Base-by-base conservation (phyloP, 2,113 vertebrate genomes). In the Stegostoma tigrinum region DNA sequence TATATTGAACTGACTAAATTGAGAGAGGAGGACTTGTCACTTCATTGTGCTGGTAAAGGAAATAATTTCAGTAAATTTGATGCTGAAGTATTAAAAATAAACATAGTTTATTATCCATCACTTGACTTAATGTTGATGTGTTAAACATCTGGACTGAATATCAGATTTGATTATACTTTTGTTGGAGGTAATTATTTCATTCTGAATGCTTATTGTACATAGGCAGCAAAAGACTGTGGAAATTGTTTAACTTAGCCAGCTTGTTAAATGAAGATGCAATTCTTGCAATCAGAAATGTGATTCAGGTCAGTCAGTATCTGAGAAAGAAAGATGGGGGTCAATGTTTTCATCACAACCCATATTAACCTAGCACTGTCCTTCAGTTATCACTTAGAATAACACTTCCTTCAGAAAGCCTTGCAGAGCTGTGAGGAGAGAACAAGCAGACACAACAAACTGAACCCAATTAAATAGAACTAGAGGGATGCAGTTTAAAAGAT, bases 131-230 rank as follows among this genome's bases (percentile, higher is more conserved):
- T 38, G 30, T 21, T 66, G 61, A 21, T 0, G 89, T 61, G 30
- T 66, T 91, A 66, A 91, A 91, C 55, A 91, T 93, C 89, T 93
- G 89, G 61, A 67, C 61, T 93, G 61, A 93, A 66, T 67, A 93
- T 66, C n/a, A 66, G 34, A 93, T 93, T n/a, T 42, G 61, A 45
- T 66, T 93, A 24, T 83, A 17, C 38, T 42, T 83, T 42, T 83
- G 38, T 34, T 66, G 61, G 64, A 8, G 2, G 21, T 42, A 66
- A 93, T 23, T 66, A 64, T 64, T 93, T 67, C 10, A 93, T 67
- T n/a, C 34, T 93, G 89, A 19, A 3, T 67, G 61, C 34, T 67
- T 93, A 93, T 64, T 23, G 55, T 38, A 66, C 89, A 38, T 2
- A n/a, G 34, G n/a, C 30, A 93, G 34, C 34, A 0, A 7, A 17